A percentile compares a stretch with the other conserved stretches of the same genome.
phyloP scores from a whole-genome alignment of 2,113 vertebrate genomes.

The Podiceps cristatus region DNA sequence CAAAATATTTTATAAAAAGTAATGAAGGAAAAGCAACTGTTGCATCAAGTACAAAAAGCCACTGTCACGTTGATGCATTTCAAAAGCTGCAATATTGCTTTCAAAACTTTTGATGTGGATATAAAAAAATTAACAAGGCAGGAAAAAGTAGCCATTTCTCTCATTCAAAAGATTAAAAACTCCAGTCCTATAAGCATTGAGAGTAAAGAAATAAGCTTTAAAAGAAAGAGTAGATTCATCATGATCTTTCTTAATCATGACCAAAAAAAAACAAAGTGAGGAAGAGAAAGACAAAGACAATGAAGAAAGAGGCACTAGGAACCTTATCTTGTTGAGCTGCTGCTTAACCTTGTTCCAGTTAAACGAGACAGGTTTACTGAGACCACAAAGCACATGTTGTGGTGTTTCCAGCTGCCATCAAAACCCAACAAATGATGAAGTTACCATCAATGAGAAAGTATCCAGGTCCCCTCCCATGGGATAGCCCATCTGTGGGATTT shows the following conservation, averaged over 20 bases:
- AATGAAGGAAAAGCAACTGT: neutral
- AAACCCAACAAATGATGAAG: neutral
- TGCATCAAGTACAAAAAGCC: neutral
- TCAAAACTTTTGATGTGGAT: neutral
- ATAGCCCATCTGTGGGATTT: neutral
- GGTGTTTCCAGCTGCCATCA: neutral
- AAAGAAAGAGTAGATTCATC: neutral
- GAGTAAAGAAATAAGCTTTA: neutral
- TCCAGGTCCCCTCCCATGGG: rapidly evolving
- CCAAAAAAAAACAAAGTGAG: neutral
- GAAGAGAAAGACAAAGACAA: neutral
- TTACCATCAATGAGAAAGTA: neutral
- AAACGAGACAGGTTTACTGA: neutral
- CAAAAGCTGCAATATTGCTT: neutral
- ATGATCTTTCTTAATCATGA: neutral
- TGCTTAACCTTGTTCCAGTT: neutral
- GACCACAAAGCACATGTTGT: neutral
- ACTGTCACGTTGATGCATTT: neutral
- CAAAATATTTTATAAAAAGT: conserved; percentile 35
- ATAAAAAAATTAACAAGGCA: neutral
- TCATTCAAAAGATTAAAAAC: neutral
- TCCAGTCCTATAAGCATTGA: neutral
- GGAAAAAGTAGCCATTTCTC: neutral
- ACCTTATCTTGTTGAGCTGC: neutral
- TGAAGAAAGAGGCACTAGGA: neutral